These are phyloP conservation scores for Coenonympha arcania DNA, from an alignment of 2,888 invertebrate genomes.

Conservation along the genomic window DNA sequence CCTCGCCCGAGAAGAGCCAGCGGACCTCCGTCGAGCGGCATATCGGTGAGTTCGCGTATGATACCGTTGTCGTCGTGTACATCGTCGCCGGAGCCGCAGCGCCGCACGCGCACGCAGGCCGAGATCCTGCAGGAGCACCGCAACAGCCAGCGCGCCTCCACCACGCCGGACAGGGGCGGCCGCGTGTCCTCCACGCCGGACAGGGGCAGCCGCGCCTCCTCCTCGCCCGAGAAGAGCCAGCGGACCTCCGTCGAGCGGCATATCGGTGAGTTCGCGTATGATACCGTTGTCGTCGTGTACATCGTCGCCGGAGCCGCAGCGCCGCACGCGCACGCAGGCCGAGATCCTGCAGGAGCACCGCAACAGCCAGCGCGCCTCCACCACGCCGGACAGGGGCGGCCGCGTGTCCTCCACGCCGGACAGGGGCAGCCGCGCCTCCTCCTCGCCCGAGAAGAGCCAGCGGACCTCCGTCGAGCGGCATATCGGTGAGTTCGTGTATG, in stretches of 20 bases:
- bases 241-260: slow-evolving; percentile 32
- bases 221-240: slow-evolving; percentile 29
- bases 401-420: no score
- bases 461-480: no score
- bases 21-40: no score
- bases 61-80: slow-evolving; percentile 57
- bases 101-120: slow-evolving; percentile 54
- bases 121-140: slow-evolving; percentile 64
- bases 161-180: slow-evolving; percentile 9
- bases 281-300: no score
- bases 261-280: slow-evolving; percentile 48
- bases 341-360: slow-evolving; percentile 64
- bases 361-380: slow-evolving; percentile 34
- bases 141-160: slow-evolving; percentile 33
- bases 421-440: no score
- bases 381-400: slow-evolving; percentile 6
- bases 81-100: slow-evolving; percentile 52
- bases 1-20: no score
- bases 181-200: slow-evolving; percentile 22
- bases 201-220: slow-evolving; percentile 35
- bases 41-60: no score
- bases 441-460: no score
- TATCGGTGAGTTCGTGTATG: no score
- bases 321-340: slow-evolving; percentile 62
- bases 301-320: slow-evolving; percentile 53